Percentiles rank a stretch among this genome's conserved stretches.
These are phyloP conservation scores for Drosophila ficusphila DNA, from an alignment of 1,140 invertebrate genomes.

Conservation along the genomic window DNA sequence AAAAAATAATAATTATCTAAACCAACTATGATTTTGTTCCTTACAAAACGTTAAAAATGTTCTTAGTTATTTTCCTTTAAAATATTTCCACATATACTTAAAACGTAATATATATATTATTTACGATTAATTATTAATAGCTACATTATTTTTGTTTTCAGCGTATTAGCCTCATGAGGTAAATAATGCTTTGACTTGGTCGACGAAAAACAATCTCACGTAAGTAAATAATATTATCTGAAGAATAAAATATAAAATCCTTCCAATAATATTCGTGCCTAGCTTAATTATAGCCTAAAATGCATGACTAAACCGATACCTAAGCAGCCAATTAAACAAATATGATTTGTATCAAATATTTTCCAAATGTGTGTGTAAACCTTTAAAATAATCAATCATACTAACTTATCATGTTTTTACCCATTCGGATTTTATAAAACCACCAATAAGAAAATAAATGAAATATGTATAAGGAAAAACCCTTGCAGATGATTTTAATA, in stretches of 20 bases:
- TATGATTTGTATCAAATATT: slow-evolving; percentile 14
- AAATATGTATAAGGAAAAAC: neutral
- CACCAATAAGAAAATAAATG: neutral
- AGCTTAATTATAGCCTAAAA: slow-evolving; percentile 34
- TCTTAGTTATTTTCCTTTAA: too few relatives aligned
- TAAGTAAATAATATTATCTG: slow-evolving; percentile 1
- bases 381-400: slow-evolving; percentile 10
- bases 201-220: slow-evolving; percentile 30
- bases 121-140: neutral
- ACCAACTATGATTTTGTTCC: too few relatives aligned
- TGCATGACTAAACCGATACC: slow-evolving; percentile 34
- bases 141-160: neutral
- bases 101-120: too few relatives aligned
- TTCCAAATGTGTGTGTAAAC: slow-evolving; percentile 26
- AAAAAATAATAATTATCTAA: too few relatives aligned
- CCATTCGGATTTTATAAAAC: neutral
- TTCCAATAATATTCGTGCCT: slow-evolving; percentile 25
- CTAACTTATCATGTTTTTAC: slow-evolving; percentile 8
- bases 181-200: slow-evolving; percentile 37
- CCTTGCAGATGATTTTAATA: slow-evolving; percentile 18
- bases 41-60: too few relatives aligned
- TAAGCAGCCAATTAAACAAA: slow-evolving; percentile 32
- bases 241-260: neutral
- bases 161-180: slow-evolving; percentile 28
- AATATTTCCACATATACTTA: too few relatives aligned